phyloP scores from a whole-genome alignment of 2,888 invertebrate species.

The Tachina fera region DNA sequence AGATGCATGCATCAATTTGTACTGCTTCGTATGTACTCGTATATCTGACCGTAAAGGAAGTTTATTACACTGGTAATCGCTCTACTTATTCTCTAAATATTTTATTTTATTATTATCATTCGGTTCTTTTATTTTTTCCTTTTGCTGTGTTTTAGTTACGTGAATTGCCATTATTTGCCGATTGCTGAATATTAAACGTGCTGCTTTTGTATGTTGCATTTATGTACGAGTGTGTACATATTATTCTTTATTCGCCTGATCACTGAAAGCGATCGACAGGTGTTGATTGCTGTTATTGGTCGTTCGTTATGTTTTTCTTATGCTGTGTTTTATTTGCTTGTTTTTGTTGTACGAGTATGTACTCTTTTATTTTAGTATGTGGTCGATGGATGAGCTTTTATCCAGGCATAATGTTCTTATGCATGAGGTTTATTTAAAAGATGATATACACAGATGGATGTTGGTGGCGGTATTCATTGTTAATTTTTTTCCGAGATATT shows the following conservation, averaged over 20 bases:
- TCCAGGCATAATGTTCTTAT: constrained; percentile 67
- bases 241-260: constrained; percentile 43
- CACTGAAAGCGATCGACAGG: constrained; percentile 76
- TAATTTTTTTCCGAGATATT: constrained; percentile 36
- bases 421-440: constrained; percentile 41
- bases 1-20: constrained; percentile 60
- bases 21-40: constrained; percentile 31
- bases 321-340: constrained; percentile 52
- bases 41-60: constrained; percentile 49
- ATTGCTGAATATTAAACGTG: constrained; percentile 65
- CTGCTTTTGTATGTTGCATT: constrained; percentile 31
- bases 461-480: constrained; percentile 52
- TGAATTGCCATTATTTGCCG: constrained; percentile 56
- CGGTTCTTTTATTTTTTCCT: constrained; percentile 2
- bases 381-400: constrained; percentile 68
- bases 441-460: constrained; percentile 60
- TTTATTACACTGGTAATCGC: constrained; percentile 63
- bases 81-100: constrained; percentile 69
- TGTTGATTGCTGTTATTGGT: constrained; percentile 79
- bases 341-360: neutral
- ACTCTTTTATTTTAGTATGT: constrained; percentile 35
- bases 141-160: constrained; percentile 23
- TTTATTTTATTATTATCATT: constrained; percentile 47
- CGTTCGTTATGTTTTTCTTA: constrained; percentile 44
- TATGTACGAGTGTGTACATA: constrained; percentile 15